Evolutionary conservation across 2,113 vertebrate species (phyloP), one percentile per base, ranked within the genome.

Genomic region (Oncorhynchus nerka): DNA sequence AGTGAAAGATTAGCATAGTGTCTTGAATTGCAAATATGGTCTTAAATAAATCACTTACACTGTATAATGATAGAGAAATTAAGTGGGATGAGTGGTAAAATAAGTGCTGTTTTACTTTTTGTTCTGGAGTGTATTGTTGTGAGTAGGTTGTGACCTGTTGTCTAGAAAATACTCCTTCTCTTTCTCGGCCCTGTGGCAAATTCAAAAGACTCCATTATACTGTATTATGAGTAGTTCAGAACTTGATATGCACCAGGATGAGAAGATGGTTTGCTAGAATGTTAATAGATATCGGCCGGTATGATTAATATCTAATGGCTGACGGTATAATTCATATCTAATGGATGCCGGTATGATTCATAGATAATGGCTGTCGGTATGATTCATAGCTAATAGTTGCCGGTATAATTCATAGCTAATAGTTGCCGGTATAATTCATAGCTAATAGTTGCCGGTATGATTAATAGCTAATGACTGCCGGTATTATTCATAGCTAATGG

Each of bases 1-100:
- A 86, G 85, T 87, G 88, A 88, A 74, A 88, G 84, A 78, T 9
- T 45, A 45, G 39, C 39, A 76, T 24, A 24, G 77, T 76, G 87
- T 82, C 86, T 88, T 83, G 76, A 75, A 73, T 78, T 77, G 81
- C 80, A 7, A 22, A 62, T 22, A 62, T 19, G 7, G n/a, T 22
- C 7, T 62, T 62, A 11, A 62, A 24, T 62, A 22, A 3, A 2
- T 16, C 59, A 11, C 2, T 61, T 61, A 15, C 6, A 1, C 19
- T 57, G 12, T 22, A 15, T 22, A 15, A 2, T 1, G 8, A n/a
- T 61, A 39, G 59, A 8, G 8, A 22, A 7, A 66, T 66, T 0
- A 30, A n/a, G 22, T 67, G 65, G 22, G 4, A 30, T 30, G 24
- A 67, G 30, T 30, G 22, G 59, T n/a, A 11, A 8, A 62, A 4